Evolutionary conservation across 2,113 vertebrate species (phyloP), one percentile per base, ranked within the genome.

Genomic region (Falco punctatus): DNA sequence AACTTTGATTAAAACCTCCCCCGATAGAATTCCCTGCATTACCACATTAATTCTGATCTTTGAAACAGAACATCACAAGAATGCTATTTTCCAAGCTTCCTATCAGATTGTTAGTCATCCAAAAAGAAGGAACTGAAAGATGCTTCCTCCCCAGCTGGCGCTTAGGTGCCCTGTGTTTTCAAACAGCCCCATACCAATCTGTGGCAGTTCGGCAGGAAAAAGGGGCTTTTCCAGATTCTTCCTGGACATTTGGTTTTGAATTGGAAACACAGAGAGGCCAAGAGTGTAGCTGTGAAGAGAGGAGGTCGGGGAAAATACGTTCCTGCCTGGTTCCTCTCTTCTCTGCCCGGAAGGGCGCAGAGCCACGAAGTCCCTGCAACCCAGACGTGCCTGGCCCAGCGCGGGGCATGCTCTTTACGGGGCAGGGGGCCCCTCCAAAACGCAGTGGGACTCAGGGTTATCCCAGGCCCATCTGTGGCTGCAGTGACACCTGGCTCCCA

Each of bases 401-500:
- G 1, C 0, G 0, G 38, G 21, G 6, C 40, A 38, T 1, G 2
- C 5, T 38, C 11, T 46, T 59, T 38, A 38, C 14, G 18, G 5
- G 38, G 21, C 58, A 14, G 6, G 51, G 35, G 38, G 38, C 38
- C 38, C 3, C 20, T 77, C n/a, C 15, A n/a, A 75, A 51, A 49
- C 30, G 18, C 42, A 51, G 8, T 0, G 0, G 15, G 20, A 24
- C 54, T 44, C 26, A 17, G 30, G 44, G 38, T 22, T 69, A 21
- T 32, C 9, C 46, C 48, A 79, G 6, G 22, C 27, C 22, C 6
- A 10, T 15, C 12, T 61, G 11, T 75, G 13, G 16, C 24, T 28
- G 23, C 81, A 65, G 28, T 13, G 51, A 19, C 0, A 3, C 13
- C 26, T 32, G 22, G 51, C 4, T 55, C 10, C 35, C 1, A 1